Evolutionary conservation across 2,113 vertebrate genomes (phyloP).

Genomic region (Phalacrocorax aristotelis): DNA sequence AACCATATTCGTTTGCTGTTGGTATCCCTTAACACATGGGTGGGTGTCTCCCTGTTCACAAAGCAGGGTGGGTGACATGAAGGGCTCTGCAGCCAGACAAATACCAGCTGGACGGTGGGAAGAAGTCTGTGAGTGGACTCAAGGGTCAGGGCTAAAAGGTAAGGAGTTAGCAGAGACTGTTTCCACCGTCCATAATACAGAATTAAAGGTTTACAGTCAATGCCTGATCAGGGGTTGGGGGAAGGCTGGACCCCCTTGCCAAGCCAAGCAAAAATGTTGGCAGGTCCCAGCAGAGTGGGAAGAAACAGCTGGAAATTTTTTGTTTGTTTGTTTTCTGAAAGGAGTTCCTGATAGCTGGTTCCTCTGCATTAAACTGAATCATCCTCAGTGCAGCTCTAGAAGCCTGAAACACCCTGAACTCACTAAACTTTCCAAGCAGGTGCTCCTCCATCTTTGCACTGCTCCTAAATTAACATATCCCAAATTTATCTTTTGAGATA

Average conservation of each 20-base stretch:
- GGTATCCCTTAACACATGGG: neutral
- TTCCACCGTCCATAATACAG: neutral
- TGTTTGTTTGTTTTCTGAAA: neutral
- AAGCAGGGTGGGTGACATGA: neutral
- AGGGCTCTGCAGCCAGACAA: neutral
- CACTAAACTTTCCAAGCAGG: neutral
- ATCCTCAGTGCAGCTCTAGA: neutral
- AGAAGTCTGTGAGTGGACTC: neutral
- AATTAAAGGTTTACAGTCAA: neutral
- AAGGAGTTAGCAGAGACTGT: neutral
- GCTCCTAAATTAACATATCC: neutral
- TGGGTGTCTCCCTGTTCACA: neutral
- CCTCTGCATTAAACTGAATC: neutral
- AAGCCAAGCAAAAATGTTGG: neutral
- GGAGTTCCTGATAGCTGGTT: neutral
- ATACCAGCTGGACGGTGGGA: neutral
- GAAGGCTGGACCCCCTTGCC: neutral
- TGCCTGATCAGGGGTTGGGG: neutral
- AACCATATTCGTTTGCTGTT: neutral
- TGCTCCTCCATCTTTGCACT: neutral
- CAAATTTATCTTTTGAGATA: neutral
- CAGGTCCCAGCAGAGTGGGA: neutral
- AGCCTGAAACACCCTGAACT: neutral
- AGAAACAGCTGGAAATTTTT: neutral
- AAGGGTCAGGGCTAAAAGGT: neutral